These are phyloP conservation scores for Ammodytes dubius DNA, from an alignment of 2,113 vertebrate genomes.

Conservation along the genomic window DNA sequence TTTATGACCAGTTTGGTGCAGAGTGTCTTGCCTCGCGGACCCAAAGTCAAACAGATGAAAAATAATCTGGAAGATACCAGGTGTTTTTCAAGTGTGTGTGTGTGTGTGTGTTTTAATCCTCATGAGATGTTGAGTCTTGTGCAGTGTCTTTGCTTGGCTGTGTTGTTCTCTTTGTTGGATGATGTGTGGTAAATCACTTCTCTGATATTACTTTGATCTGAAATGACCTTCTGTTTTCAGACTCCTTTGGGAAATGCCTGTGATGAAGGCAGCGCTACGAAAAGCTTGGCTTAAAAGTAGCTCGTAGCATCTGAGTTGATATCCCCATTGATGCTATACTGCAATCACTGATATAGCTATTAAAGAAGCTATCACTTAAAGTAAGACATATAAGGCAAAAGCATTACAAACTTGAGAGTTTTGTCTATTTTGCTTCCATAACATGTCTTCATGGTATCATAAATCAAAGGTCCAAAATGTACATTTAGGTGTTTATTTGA, in stretches of 20 bases:
- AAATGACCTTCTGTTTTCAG: slow-evolving; percentile 11
- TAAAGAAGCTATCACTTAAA: not conserved
- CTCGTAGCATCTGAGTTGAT: not conserved
- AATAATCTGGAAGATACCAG: not conserved
- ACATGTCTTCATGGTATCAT: no score
- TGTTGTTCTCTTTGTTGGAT: slow-evolving; percentile 1
- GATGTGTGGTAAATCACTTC: not conserved
- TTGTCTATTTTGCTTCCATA: no score
- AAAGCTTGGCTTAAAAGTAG: no score
- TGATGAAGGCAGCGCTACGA: slow-evolving; percentile 14
- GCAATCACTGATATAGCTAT: not conserved
- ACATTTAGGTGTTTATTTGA: no score
- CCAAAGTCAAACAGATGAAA: not conserved
- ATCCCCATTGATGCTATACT: not conserved
- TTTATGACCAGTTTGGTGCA: not conserved
- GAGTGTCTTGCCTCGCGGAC: not conserved
- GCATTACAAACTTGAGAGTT: no score
- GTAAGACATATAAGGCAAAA: not conserved
- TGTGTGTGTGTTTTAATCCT: not conserved
- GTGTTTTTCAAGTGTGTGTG: not conserved
- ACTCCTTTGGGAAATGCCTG: slow-evolving; percentile 4
- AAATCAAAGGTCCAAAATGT: no score
- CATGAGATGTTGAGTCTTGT: not conserved
- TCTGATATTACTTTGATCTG: slow-evolving; percentile 10
- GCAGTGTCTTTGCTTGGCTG: not conserved